phyloP scores from a whole-genome alignment of 2,888 invertebrate species.

The Asteroscopus sphinx region DNA sequence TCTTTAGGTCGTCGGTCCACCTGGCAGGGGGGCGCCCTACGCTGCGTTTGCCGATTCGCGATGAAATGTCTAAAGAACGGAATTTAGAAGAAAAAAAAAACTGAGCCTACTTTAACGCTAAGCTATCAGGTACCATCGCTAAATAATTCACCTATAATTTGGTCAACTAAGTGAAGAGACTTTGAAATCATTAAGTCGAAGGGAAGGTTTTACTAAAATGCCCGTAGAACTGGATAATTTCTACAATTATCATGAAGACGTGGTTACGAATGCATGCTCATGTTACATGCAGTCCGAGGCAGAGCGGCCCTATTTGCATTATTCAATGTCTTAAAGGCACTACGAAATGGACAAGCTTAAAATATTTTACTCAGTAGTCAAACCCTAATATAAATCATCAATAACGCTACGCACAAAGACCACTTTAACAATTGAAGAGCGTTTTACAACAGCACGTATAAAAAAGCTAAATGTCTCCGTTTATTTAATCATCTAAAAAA shows the following conservation, averaged over 20 bases:
- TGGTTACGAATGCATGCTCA: conserved; percentile 76
- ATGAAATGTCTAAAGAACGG: too few relatives aligned
- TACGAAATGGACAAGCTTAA: conserved; percentile 32
- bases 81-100: too few relatives aligned
- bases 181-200: conserved; percentile 46
- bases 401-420: too few relatives aligned
- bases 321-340: conserved; percentile 42
- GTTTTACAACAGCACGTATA: too few relatives aligned
- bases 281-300: conserved; percentile 74
- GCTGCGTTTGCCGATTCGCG: too few relatives aligned
- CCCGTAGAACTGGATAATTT: conserved; percentile 73
- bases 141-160: not conserved
- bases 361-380: not conserved
- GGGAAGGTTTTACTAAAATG: conserved; percentile 69
- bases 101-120: not conserved
- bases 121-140: not conserved
- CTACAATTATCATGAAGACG: conserved; percentile 77
- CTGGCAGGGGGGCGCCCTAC: too few relatives aligned
- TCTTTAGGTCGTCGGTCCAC: too few relatives aligned
- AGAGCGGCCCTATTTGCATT: conserved; percentile 65
- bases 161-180: not conserved
- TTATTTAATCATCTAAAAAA: too few relatives aligned
- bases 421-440: too few relatives aligned
- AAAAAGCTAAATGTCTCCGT: too few relatives aligned
- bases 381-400: too few relatives aligned